Conservation (phyloP, 2,797 vertebrate species). For the Squalus acanthias region DNA sequence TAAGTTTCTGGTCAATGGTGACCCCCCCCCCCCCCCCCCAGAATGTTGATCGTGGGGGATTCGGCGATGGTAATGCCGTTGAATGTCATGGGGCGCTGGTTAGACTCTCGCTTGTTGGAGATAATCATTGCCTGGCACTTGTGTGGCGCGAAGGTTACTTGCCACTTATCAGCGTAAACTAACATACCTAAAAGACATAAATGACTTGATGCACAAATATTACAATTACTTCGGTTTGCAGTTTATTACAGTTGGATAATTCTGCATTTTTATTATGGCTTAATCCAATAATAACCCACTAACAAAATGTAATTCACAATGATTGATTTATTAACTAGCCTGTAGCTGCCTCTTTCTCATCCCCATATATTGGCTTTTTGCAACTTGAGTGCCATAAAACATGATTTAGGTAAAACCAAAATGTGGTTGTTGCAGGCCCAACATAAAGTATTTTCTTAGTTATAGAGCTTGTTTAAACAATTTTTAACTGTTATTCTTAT, state of each 20-base stretch:
- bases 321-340: neutral
- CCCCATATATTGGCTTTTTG: neutral
- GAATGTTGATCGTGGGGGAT: too few relatives aligned
- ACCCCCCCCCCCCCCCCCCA: too few relatives aligned
- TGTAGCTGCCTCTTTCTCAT: neutral
- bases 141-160: too few relatives aligned
- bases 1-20: too few relatives aligned
- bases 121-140: too few relatives aligned
- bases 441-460: neutral
- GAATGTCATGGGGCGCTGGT: too few relatives aligned
- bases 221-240: neutral
- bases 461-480: neutral
- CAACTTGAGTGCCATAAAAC: neutral
- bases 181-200: neutral
- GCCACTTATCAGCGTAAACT: too few relatives aligned
- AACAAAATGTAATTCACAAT: neutral
- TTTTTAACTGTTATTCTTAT: too few relatives aligned
- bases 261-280: neutral
- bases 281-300: neutral
- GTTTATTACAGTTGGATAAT: conserved; percentile 5
- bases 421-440: neutral
- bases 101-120: too few relatives aligned
- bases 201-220: neutral
- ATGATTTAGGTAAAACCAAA: neutral
- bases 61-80: too few relatives aligned